A percentile compares a stretch with the other conserved stretches of the same genome.
Conservation (phyloP, 2,797 vertebrate species). For the Uromys caudimaculatus region DNA sequence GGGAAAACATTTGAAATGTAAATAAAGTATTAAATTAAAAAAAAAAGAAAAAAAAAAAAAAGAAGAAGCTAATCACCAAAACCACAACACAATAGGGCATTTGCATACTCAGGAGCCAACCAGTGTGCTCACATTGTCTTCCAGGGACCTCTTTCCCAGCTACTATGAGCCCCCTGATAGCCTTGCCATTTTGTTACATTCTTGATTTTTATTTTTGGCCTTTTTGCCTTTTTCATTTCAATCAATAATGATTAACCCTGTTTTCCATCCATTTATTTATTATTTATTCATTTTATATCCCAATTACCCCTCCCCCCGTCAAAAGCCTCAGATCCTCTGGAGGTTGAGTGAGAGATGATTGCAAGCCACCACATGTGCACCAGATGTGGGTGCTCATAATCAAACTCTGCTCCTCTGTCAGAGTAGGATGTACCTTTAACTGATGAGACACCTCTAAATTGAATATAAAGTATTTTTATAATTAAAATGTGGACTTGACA, state of each 20-base stretch:
- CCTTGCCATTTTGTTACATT: neutral
- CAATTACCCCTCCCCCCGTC: neutral
- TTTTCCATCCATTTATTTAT: neutral
- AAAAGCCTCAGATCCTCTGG: neutral
- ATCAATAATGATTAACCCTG: neutral
- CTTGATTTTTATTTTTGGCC: neutral
- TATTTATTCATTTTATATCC: neutral
- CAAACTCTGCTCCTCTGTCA: neutral
- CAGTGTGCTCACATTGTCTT: neutral
- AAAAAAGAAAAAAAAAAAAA: too few species aligned
- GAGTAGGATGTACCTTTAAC: neutral
- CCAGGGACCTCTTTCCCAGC: neutral
- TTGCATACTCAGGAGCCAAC: neutral
- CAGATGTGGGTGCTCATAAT: neutral
- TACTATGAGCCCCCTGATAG: neutral
- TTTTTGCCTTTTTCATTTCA: neutral
- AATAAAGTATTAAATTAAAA: too few species aligned
- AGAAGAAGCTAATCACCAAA: neutral
- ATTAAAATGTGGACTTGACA: constrained; percentile 25
- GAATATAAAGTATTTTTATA: constrained; percentile 7
- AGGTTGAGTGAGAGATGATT: neutral
- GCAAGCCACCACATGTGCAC: neutral
- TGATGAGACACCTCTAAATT: neutral
- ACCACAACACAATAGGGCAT: neutral
- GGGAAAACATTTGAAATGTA: too few species aligned